These are phyloP conservation scores for Gortyna flavago DNA, from an alignment of 2,888 invertebrate genomes.

Conservation along the genomic window DNA sequence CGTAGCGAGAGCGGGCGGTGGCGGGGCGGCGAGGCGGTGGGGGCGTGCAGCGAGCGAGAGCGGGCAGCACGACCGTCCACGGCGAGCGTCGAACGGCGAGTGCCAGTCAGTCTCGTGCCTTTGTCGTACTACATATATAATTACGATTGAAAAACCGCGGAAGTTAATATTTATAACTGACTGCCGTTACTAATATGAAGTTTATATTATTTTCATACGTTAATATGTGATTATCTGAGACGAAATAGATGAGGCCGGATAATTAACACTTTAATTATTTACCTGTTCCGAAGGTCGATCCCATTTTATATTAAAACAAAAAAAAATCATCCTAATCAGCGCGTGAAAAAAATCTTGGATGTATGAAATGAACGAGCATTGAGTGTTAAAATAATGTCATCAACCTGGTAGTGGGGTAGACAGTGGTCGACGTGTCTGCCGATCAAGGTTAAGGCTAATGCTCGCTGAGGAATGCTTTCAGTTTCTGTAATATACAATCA, in stretches of 20 bases:
- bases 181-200: conserved; percentile 64
- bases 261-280: conserved; percentile 50
- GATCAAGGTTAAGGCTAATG: conserved; percentile 40
- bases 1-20: too few relatives aligned
- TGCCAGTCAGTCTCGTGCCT: conserved; percentile 58
- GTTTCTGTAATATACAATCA: conserved; percentile 6
- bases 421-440: conserved; percentile 10
- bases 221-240: conserved; percentile 47
- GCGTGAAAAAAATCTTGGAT: background rate
- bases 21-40: too few relatives aligned
- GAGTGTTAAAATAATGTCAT: conserved; percentile 25
- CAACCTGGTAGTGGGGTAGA: conserved; percentile 11
- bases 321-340: background rate
- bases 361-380: conserved; percentile 5
- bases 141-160: conserved; percentile 72
- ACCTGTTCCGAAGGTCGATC: conserved; percentile 44
- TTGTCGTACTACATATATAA: conserved; percentile 64
- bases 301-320: background rate
- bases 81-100: too few relatives aligned
- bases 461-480: conserved; percentile 30
- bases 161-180: conserved; percentile 69
- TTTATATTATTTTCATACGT: conserved; percentile 58
- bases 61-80: too few relatives aligned
- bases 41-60: too few relatives aligned
- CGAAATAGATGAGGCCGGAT: conserved; percentile 47